Evolutionary conservation across 2,113 vertebrate species (phyloP).

Genomic region (Perca flavescens): DNA sequence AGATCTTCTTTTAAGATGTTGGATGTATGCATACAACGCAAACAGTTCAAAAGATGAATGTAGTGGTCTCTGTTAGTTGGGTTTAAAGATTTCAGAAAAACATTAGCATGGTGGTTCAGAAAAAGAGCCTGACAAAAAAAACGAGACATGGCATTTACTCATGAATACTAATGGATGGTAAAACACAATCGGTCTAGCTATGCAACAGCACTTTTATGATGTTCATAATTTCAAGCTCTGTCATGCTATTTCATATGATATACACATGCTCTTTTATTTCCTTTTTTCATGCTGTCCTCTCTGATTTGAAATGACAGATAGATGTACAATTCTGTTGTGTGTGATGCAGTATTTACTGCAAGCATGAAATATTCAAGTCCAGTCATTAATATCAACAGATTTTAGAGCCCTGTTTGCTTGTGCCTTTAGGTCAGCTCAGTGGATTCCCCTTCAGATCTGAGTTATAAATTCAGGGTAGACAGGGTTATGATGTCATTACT

Average conservation of each 20-base stretch:
- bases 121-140: conserved; percentile 28
- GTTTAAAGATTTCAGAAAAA: conserved; percentile 27
- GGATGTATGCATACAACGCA: not conserved
- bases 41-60: conserved; percentile 27
- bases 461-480: conserved; percentile 73
- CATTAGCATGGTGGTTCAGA: conserved; percentile 11
- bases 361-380: conserved; percentile 60
- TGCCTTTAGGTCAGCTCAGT: conserved; percentile 64
- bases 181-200: conserved; percentile 31
- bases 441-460: conserved; percentile 65
- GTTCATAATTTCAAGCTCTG: conserved; percentile 46
- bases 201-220: conserved; percentile 45
- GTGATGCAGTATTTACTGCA: conserved; percentile 63
- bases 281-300: conserved; percentile 28
- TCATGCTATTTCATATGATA: conserved; percentile 49
- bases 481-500: conserved; percentile 82
- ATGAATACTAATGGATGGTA: conserved; percentile 43
- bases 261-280: conserved; percentile 47
- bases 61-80: not conserved
- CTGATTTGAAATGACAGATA: conserved; percentile 51
- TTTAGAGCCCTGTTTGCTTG: conserved; percentile 50
- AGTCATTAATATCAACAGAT: conserved; percentile 74
- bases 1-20: conserved; percentile 18
- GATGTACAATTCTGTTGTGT: conserved; percentile 38
- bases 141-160: conserved; percentile 37